These are phyloP conservation scores for Vombatus ursinus DNA, from an alignment of 2,113 vertebrate genomes.

Conservation along the genomic window DNA sequence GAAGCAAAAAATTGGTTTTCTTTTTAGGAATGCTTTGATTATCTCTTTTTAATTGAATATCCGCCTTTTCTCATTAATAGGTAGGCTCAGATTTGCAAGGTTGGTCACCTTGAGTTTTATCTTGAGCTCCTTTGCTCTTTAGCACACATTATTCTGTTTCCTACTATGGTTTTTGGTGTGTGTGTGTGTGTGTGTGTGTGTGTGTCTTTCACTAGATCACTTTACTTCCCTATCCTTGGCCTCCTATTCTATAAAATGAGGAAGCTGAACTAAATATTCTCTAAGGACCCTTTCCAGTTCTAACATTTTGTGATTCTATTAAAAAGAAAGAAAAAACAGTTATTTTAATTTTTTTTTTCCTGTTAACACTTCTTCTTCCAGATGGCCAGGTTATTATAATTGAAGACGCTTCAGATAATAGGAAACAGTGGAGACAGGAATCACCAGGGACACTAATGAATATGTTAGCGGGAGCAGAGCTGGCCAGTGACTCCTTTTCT, in stretches of 20 bases:
- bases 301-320: slow-evolving; percentile 42
- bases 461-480: slow-evolving; percentile 81
- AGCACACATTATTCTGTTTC: no score
- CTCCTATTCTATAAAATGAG: background rate
- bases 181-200: background rate
- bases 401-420: slow-evolving; percentile 60
- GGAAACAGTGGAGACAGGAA: slow-evolving; percentile 83
- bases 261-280: background rate
- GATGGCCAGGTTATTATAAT: slow-evolving; percentile 59
- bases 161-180: no score
- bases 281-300: background rate
- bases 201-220: background rate
- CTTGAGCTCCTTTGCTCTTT: no score
- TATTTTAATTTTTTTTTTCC: slow-evolving; percentile 9
- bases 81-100: no score
- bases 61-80: no score
- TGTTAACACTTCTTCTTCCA: slow-evolving; percentile 48
- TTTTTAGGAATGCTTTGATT: no score
- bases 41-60: no score
- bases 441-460: slow-evolving; percentile 85
- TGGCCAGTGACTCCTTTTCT: slow-evolving; percentile 72
- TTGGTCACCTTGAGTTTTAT: no score
- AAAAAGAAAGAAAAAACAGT: slow-evolving; percentile 16
- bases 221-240: background rate
- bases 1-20: no score